phyloP scores from a whole-genome alignment of 2,797 vertebrate genomes.

The Macropodus opercularis region DNA sequence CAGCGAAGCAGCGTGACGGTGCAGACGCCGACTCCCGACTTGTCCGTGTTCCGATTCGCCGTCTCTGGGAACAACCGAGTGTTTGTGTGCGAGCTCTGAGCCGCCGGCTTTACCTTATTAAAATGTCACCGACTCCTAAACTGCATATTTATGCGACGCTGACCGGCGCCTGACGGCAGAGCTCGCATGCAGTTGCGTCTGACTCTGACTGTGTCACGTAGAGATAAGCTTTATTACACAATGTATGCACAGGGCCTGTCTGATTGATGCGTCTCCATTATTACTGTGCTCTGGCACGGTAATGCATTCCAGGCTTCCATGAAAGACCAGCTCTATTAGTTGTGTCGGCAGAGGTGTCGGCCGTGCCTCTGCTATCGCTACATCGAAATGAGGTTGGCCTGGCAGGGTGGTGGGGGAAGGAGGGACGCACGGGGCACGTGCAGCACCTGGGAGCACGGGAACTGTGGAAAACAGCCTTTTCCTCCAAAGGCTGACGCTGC shows the following conservation, averaged over 20 bases:
- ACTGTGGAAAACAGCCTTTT: no score
- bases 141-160: slow-evolving; percentile 82
- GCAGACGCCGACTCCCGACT: slow-evolving; percentile 34
- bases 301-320: slow-evolving; percentile 78
- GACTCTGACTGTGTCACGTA: slow-evolving; percentile 81
- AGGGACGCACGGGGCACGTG: slow-evolving; percentile 14
- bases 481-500: slow-evolving; percentile 9
- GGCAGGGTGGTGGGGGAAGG: slow-evolving; percentile 55
- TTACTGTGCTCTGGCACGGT: slow-evolving; percentile 75
- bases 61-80: slow-evolving; percentile 62
- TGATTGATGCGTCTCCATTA: slow-evolving; percentile 84
- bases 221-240: slow-evolving; percentile 85
- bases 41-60: slow-evolving; percentile 51
- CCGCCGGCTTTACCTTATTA: slow-evolving; percentile 82
- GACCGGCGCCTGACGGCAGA: slow-evolving; percentile 74
- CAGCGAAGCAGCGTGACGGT: slow-evolving; percentile 58
- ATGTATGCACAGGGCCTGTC: slow-evolving; percentile 67
- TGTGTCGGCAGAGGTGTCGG: slow-evolving; percentile 76
- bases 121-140: slow-evolving; percentile 83
- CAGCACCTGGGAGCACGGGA: slow-evolving; percentile 29
- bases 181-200: slow-evolving; percentile 60
- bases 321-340: slow-evolving; percentile 79
- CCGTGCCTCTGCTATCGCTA: slow-evolving; percentile 70
- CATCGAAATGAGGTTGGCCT: slow-evolving; percentile 75
- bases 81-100: slow-evolving; percentile 67